Base-by-base conservation (phyloP, 2,113 vertebrate species). In the Microtus ochrogaster region DNA sequence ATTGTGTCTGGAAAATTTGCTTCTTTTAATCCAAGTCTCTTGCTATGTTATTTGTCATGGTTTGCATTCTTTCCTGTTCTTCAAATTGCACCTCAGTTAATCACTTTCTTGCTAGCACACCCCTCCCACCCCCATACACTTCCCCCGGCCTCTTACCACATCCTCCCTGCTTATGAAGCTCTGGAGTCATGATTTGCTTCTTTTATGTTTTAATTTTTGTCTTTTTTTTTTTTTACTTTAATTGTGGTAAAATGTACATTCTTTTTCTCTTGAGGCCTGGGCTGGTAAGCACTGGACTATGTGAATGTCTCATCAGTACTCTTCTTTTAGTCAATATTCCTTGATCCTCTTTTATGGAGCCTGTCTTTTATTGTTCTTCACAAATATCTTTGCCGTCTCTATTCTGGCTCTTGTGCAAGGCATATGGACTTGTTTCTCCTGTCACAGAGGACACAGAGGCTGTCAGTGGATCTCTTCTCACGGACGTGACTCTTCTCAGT, bases 21-120 rank as follows among this genome's bases (percentile, higher is more conserved):
- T 74, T 41, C 36, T 93, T 96, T 96, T 58, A 41, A n/a, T 95
- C 81, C n/a, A 22, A 19, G 22, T 92, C 68, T 28, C 24, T 90
- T 5, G 10, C 47, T 1, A 2, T 39, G 21, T 58, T 21, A 30
- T 52, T 81, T 96, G 63, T 52, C 52, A n/a, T 39, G 63, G 36
- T 58, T 94, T 89, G 39, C 39, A 66, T 85, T 94, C 55, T 70
- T 55, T 88, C 22, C 52, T 79, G 33, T 41, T 33, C 81, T 79
- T 49, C 73, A 39, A 41, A 79, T 74, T 68, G 33, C 36, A 87
- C 68, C n/a, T 36, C 58, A 36, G 39, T 49, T 63, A n/a, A 66
- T 72, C 49, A 61, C 0, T 93, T 17, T 81, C 58, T 88, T 74
- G 39, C 65, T n/a, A 41, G n/a, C 12, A 76, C 19, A 58, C 17